Percentiles rank a stretch among this genome's conserved stretches.
These are phyloP conservation scores for Hypsopygia costalis DNA, from an alignment of 2,888 invertebrate species.

Conservation along the genomic window DNA sequence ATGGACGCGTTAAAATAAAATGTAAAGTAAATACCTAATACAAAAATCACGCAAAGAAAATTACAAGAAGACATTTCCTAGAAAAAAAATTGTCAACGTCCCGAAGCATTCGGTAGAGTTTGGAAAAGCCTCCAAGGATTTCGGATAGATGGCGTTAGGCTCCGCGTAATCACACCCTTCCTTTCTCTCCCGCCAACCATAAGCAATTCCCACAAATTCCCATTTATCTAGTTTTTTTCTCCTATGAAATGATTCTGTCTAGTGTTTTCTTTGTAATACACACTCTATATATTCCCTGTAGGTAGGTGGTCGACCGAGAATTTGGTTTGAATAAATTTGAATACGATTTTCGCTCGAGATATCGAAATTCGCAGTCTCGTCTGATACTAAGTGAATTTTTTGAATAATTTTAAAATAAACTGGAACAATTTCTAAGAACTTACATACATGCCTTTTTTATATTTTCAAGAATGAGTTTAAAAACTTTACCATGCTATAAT, in stretches of 20 bases:
- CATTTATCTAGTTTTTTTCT: conserved; percentile 29
- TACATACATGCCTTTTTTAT: not conserved
- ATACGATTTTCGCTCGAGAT: conserved; percentile 32
- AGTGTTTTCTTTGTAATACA: conserved; percentile 15
- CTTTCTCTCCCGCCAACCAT: conserved; percentile 32
- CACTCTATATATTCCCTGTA: conserved; percentile 21
- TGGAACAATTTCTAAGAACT: conserved; percentile 8
- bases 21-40: conserved; percentile 16
- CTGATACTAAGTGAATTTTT: conserved; percentile 15
- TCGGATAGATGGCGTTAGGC: conserved; percentile 77
- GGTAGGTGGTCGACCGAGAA: conserved; percentile 26
- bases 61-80: not conserved
- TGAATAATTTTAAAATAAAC: conserved; percentile 15
- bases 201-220: conserved; percentile 25
- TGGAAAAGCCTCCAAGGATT: conserved; percentile 74
- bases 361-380: conserved; percentile 20
- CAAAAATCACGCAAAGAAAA: too few species aligned
- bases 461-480: not conserved
- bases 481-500: too few species aligned
- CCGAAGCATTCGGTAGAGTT: conserved; percentile 67
- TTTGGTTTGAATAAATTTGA: conserved; percentile 45
- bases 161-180: conserved; percentile 54
- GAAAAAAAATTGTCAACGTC: conserved; percentile 47
- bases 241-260: conserved; percentile 17
- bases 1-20: conserved; percentile 2